Percentiles rank a stretch among this genome's conserved stretches.
Evolutionary conservation across 2,888 invertebrate genomes (phyloP).

Genomic region (Willowsia nigromaculata): DNA sequence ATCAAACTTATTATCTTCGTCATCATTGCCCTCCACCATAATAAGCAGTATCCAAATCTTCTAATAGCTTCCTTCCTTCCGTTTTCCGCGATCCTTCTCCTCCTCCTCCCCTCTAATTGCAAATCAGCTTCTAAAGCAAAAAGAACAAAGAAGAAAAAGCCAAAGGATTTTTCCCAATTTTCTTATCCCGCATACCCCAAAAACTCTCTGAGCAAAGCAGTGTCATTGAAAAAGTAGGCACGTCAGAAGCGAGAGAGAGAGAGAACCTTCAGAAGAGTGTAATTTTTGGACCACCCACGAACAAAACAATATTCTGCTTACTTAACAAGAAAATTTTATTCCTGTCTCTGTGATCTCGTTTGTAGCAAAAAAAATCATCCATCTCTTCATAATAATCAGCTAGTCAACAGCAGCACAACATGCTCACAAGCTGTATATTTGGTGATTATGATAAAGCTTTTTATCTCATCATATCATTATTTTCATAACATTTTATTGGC

Average conservation of each 20-base stretch:
- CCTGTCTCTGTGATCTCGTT: neutral
- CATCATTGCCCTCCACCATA: neutral
- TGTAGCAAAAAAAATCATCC: slow-evolving; percentile 31
- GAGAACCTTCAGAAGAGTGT: too few relatives aligned
- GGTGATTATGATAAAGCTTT: neutral
- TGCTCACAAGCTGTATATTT: neutral
- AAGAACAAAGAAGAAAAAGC: slow-evolving; percentile 23
- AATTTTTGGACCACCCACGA: slow-evolving; percentile 28
- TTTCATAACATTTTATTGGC: too few relatives aligned
- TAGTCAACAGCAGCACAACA: neutral
- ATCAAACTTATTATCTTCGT: neutral
- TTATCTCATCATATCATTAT: slow-evolving; percentile 42
- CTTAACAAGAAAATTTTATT: slow-evolving; percentile 32
- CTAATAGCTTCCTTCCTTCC: too few relatives aligned
- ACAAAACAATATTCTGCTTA: neutral
- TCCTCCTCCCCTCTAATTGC: neutral
- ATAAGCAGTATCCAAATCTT: too few relatives aligned
- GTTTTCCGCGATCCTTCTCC: too few relatives aligned
- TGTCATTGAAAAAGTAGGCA: neutral
- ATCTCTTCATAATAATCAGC: neutral
- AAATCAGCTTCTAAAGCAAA: neutral
- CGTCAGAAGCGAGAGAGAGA: too few relatives aligned
- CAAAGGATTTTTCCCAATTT: neutral
- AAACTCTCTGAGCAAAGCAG: neutral
- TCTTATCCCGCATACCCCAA: neutral